phyloP scores from a whole-genome alignment of 1,140 invertebrate genomes.

The Plodia interpunctella region DNA sequence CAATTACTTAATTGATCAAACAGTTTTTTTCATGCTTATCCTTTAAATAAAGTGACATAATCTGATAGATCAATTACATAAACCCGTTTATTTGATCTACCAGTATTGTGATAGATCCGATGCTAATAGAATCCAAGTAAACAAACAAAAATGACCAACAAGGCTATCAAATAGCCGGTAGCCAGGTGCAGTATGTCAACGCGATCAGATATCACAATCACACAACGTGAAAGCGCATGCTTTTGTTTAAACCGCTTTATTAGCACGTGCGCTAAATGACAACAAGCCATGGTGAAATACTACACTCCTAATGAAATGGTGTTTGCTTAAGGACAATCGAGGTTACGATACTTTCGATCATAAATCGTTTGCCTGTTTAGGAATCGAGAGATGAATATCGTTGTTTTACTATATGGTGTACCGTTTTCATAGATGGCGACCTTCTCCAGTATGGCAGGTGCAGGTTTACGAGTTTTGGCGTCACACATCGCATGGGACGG shows the following conservation, averaged over 20 bases:
- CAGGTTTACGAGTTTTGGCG: slow-evolving; percentile 54
- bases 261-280: slow-evolving; percentile 65
- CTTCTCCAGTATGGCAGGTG: slow-evolving; percentile 67
- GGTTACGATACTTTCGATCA: slow-evolving; percentile 56
- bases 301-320: slow-evolving; percentile 36
- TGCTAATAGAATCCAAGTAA: too few species aligned
- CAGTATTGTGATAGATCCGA: too few species aligned
- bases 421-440: slow-evolving; percentile 70
- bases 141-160: background rate
- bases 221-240: slow-evolving; percentile 57
- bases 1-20: too few species aligned
- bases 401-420: slow-evolving; percentile 36
- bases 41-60: too few species aligned
- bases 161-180: slow-evolving; percentile 42
- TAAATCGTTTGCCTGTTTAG: slow-evolving; percentile 42
- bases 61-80: too few species aligned
- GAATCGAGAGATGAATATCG: slow-evolving; percentile 28
- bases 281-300: slow-evolving; percentile 62
- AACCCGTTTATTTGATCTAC: too few species aligned
- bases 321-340: slow-evolving; percentile 23
- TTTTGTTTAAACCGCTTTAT: slow-evolving; percentile 53
- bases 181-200: slow-evolving; percentile 48
- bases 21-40: too few species aligned
- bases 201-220: slow-evolving; percentile 54
- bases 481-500: slow-evolving; percentile 60